phyloP scores from a whole-genome alignment of 2,797 vertebrate species.

The Enteromius mattozi region DNA sequence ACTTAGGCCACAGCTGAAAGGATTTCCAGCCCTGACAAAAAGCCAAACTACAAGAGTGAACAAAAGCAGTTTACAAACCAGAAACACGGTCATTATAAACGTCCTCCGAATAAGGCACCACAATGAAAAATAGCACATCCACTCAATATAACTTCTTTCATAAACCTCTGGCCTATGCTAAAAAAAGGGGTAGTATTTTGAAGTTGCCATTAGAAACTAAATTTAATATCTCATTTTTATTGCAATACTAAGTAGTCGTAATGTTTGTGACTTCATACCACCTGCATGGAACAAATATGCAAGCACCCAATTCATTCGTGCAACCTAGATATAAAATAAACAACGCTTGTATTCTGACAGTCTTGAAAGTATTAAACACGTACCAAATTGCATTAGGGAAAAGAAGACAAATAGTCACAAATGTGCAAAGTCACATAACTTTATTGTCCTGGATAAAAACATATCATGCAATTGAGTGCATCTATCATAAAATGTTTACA shows the following conservation, averaged over 20 bases:
- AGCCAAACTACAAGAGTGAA: background rate
- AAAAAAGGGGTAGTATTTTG: background rate
- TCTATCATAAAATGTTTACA: slow-evolving; percentile 39
- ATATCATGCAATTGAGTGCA: slow-evolving; percentile 27
- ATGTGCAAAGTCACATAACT: slow-evolving; percentile 43
- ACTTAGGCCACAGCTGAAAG: slow-evolving; percentile 24
- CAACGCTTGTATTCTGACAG: accelerated
- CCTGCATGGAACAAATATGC: accelerated
- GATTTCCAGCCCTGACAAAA: slow-evolving; percentile 10
- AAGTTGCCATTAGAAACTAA: background rate
- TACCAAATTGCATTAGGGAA: background rate
- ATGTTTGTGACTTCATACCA: background rate
- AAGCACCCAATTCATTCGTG: background rate
- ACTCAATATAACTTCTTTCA: background rate
- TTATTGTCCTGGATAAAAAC: slow-evolving; percentile 53
- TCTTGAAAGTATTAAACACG: background rate
- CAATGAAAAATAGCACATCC: background rate
- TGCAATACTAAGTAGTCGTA: accelerated
- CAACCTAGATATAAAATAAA: too few relatives aligned
- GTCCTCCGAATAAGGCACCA: background rate
- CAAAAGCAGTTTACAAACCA: background rate
- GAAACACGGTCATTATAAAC: background rate
- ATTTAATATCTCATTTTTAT: background rate
- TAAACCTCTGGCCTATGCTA: background rate
- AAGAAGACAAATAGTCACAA: background rate